Conservation (phyloP, 1,140 invertebrate species). For the Lepidostoma basale region DNA sequence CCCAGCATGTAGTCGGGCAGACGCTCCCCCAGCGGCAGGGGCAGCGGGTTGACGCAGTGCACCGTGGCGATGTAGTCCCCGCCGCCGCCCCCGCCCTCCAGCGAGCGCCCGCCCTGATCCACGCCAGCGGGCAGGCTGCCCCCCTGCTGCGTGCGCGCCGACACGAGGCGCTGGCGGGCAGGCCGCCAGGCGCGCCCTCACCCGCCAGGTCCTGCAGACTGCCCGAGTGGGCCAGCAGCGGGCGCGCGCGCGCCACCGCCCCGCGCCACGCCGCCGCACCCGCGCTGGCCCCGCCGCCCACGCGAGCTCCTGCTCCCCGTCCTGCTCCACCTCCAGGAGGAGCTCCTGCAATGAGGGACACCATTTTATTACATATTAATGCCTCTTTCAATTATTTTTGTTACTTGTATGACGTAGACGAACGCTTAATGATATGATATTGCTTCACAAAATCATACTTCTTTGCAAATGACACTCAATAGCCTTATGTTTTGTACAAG, state of each 20-base stretch:
- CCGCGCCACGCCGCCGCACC: slow-evolving; percentile 45
- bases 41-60: slow-evolving; percentile 58
- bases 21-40: slow-evolving; percentile 54
- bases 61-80: slow-evolving; percentile 57
- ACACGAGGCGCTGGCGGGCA: slow-evolving; percentile 51
- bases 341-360: slow-evolving; percentile 49
- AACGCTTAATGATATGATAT: too few relatives aligned
- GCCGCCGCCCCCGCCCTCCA: slow-evolving; percentile 45
- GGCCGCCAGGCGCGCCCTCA: slow-evolving; percentile 27
- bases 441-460: too few relatives aligned
- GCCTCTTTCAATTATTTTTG: too few relatives aligned
- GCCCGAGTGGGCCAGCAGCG: too few relatives aligned
- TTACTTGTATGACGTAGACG: too few relatives aligned
- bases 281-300: slow-evolving; percentile 42
- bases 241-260: slow-evolving; percentile 36
- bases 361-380: background rate
- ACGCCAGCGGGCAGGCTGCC: slow-evolving; percentile 59
- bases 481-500: too few relatives aligned
- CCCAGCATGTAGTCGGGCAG: slow-evolving; percentile 40
- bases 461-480: too few relatives aligned
- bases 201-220: slow-evolving; percentile 48
- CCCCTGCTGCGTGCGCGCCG: slow-evolving; percentile 54
- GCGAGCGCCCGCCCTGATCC: slow-evolving; percentile 48
- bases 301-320: slow-evolving; percentile 52
- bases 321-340: slow-evolving; percentile 53